Evolutionary conservation across 1,140 invertebrate species (phyloP), one percentile per base, ranked within the genome.

Genomic region (Cecropterus lyciades): DNA sequence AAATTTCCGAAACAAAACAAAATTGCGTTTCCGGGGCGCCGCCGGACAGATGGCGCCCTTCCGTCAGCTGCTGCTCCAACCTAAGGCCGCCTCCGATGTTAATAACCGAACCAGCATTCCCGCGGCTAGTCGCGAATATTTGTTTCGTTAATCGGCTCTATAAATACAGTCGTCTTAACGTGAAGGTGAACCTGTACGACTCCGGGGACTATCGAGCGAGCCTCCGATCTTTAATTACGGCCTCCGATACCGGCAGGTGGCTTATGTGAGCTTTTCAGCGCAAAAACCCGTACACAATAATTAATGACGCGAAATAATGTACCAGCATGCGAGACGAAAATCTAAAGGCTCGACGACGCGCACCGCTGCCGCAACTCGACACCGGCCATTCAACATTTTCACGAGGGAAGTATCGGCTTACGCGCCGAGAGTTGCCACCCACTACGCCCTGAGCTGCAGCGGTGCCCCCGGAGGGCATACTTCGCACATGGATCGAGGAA

Each of bases 261-360:
- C 73, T 69, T 85, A 86, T 79, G 85, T 72, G 77, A 75, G 76
- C 69, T 69, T 74, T 76, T 76, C 73, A 72, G 67, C 42, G 42
- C 63, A 73, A 70, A 75, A 81, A 77, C 64, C 72, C 65, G 73
- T 82, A 84, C 79, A 84, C 77, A 86, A 89, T 90, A 91, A 89
- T 87, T 86, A 89, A 87, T 83, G 86, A 87, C 79, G 85, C 85
- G 87, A 84, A 89, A 91, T 89, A 91, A 91, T 91, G 89, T 81
- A 82, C 89, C 89, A 83, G 85, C 88, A 89, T 91, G 75, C 82
- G 73, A 89, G 79, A 82, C 84, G 84, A 89, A 91, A 91, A 89
- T 91, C 85, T 84, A 85, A 87, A 91, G 88, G 78, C 68, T 82
- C 70, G 72, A 79, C 77, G 69, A 76, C 73, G 79, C 79, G 82